Evolutionary conservation across 2,113 vertebrate genomes (phyloP), one percentile per base, ranked within the genome.

Genomic region (Morone saxatilis): DNA sequence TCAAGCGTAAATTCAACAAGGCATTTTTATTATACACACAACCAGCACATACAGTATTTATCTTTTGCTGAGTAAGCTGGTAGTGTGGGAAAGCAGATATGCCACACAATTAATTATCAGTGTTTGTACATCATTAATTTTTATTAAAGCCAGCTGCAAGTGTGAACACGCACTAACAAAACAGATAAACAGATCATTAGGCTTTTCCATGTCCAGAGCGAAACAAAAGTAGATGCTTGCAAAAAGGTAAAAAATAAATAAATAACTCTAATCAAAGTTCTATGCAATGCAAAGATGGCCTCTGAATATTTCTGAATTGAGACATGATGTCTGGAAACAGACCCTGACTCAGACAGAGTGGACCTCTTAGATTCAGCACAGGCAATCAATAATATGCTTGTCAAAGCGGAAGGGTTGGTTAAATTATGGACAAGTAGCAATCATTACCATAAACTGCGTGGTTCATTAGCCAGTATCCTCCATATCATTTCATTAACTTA

Each of bases 51-150:
- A 65, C 67, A 73, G 36, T 66, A 79, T 84, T 79, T 92, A 48
- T 69, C 76, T 80, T 92, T 83, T 89, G 87, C 90, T 86, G 80
- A 93, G 60, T 87, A 86, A 91, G 86, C 81, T 74, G 63, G 63
- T 78, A 56, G 17, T 86, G 76, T 70, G 5, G 57, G 77, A 86
- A 85, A 85, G 87, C 85, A 89, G 89, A 93, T 87, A 84, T 88
- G 80, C 67, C 82, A 83, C 59, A 76, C 89, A 89, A 94, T 94
- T 94, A 94, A 96, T 95, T 92, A 94, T 83, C 85, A 88, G 74
- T 90, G 83, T 94, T 94, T 93, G 88, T 91, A 94, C 83, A 87
- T 91, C 93, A 94, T 95, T 93, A 86, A 89, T 92, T 95, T 93
- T 93, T 90, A 95, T 95, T 94, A 91, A 93, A 92, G 78, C 83